phyloP scores from a whole-genome alignment of 1,140 invertebrate species.

The Potamilus streckersoni region DNA sequence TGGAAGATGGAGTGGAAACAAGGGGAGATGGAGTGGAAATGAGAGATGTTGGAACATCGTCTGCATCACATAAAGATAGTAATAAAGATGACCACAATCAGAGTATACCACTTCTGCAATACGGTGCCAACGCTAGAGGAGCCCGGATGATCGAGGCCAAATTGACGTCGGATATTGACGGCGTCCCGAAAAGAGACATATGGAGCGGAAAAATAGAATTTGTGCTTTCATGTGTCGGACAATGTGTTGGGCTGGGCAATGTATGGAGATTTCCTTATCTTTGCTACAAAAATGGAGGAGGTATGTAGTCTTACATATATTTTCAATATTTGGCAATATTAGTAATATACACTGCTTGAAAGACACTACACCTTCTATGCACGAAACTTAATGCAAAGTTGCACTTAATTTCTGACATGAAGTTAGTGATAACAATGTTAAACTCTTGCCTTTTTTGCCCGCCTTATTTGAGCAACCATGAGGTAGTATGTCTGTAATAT shows the following conservation, averaged over 20 bases:
- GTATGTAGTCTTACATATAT: slow-evolving; percentile 54
- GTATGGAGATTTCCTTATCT: slow-evolving; percentile 94
- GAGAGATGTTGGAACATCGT: slow-evolving; percentile 22
- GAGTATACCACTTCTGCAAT: slow-evolving; percentile 16
- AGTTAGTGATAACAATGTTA: no score
- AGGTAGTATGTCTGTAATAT: no score
- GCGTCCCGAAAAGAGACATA: slow-evolving; percentile 13
- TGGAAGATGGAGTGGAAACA: slow-evolving; percentile 7
- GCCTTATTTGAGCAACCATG: no score
- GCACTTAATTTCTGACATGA: no score
- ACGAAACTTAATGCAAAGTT: no score
- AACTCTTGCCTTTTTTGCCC: no score
- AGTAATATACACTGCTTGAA: no score
- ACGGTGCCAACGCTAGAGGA: slow-evolving; percentile 1
- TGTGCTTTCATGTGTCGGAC: slow-evolving; percentile 46
- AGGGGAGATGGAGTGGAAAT: slow-evolving; percentile 7
- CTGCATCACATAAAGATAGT: slow-evolving; percentile 5
- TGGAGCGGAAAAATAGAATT: slow-evolving; percentile 43
- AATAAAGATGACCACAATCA: slow-evolving; percentile 20
- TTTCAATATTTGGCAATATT: no score
- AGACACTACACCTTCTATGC: no score
- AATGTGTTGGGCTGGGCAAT: slow-evolving; percentile 83
- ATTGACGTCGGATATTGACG: slow-evolving; percentile 1
- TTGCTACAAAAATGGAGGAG: slow-evolving; percentile 92
- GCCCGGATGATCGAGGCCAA: slow-evolving; percentile 20